phyloP scores from a whole-genome alignment of 2,113 vertebrate genomes.

The Irena cyanogastra region DNA sequence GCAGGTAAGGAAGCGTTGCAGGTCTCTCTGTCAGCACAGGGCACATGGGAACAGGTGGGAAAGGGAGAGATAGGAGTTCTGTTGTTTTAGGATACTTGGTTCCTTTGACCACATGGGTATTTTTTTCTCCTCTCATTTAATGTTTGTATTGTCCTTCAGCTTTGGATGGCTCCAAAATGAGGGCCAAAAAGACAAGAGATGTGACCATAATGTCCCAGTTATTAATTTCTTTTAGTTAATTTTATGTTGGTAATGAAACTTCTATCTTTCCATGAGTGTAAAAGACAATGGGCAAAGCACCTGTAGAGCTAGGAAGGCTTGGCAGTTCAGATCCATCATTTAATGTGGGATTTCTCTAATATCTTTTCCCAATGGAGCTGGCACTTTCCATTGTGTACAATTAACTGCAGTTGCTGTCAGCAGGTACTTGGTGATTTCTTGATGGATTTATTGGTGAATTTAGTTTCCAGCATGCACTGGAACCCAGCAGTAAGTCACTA shows the following conservation, averaged over 20 bases:
- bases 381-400: background rate
- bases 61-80: background rate
- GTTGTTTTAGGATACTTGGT: background rate
- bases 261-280: background rate
- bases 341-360: background rate
- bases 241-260: background rate
- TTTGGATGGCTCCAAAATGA: background rate
- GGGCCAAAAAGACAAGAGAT: background rate
- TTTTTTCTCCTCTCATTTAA: background rate
- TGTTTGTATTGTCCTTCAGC: background rate
- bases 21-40: background rate
- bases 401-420: background rate
- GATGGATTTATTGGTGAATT: background rate
- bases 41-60: accelerated
- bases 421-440: background rate
- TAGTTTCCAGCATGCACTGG: accelerated
- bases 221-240: background rate
- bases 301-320: background rate
- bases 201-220: background rate
- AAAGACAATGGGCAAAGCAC: background rate
- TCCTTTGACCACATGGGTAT: background rate
- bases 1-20: background rate
- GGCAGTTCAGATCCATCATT: background rate
- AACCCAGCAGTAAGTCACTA: background rate
- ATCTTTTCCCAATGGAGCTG: background rate